Conservation (phyloP, 2,113 vertebrate genomes). For the Morone chrysops region DNA sequence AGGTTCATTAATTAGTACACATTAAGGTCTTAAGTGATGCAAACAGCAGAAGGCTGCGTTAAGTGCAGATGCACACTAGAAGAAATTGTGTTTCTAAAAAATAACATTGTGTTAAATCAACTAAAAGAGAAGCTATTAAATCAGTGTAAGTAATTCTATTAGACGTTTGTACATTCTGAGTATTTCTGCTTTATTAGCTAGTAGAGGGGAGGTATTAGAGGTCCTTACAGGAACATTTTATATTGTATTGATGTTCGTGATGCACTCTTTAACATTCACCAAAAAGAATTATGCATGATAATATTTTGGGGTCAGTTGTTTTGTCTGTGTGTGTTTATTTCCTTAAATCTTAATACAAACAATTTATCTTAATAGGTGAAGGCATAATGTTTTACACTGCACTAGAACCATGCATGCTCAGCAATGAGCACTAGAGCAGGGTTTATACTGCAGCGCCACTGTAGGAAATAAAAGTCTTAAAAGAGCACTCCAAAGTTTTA, state of each 20-base stretch:
- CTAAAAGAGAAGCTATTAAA: constrained; percentile 25
- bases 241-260: constrained; percentile 1
- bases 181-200: constrained; percentile 11
- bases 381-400: not conserved
- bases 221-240: not conserved
- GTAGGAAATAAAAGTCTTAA: not conserved
- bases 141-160: constrained; percentile 21
- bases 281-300: not conserved
- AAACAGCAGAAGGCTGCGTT: constrained; percentile 23
- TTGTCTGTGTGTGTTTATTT: not conserved
- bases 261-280: not conserved
- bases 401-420: not conserved
- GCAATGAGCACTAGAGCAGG: not conserved
- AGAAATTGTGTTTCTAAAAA: constrained; percentile 5
- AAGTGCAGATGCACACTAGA: constrained; percentile 22
- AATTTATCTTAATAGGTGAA: constrained; percentile 1
- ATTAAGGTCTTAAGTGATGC: constrained; percentile 37
- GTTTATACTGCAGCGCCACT: constrained; percentile 19
- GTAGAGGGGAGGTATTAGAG: not conserved
- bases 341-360: constrained; percentile 11
- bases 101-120: constrained; percentile 32
- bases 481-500: not conserved
- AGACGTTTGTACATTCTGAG: constrained; percentile 1
- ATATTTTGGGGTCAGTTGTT: not conserved
- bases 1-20: constrained; percentile 55